Conservation (phyloP, 2,797 vertebrate genomes). For the Spinus olivaceus region DNA sequence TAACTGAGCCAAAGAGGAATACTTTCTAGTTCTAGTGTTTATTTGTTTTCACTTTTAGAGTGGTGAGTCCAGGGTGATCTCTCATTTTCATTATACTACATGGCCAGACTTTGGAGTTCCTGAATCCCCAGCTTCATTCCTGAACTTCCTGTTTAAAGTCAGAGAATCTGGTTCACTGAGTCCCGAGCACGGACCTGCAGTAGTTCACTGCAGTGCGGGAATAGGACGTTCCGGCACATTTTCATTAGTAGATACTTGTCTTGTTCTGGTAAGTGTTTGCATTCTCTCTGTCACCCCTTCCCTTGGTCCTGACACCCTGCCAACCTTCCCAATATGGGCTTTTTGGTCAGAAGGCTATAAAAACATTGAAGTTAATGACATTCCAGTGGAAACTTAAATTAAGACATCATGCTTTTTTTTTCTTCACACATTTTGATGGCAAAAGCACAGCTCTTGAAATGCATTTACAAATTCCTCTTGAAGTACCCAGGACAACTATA, state of each 20-base stretch:
- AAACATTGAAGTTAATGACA: not conserved
- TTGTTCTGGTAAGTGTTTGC: slow-evolving; percentile 86
- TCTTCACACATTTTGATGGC: not conserved
- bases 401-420: not conserved
- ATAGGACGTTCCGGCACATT: slow-evolving; percentile 95
- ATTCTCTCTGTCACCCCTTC: not conserved
- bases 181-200: slow-evolving; percentile 84
- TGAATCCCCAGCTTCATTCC: slow-evolving; percentile 95
- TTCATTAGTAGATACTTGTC: slow-evolving; percentile 93
- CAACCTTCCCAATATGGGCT: not conserved
- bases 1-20: not conserved
- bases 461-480: not conserved
- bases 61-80: slow-evolving; percentile 87
- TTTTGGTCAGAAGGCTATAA: not conserved
- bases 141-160: slow-evolving; percentile 95
- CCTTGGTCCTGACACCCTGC: not conserved
- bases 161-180: slow-evolving; percentile 89
- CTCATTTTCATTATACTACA: slow-evolving; percentile 98
- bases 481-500: not conserved
- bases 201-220: slow-evolving; percentile 95
- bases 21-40: not conserved
- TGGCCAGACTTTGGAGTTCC: slow-evolving; percentile 99
- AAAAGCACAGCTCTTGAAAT: not conserved
- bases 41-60: slow-evolving; percentile 78
- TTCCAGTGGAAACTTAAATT: not conserved